A percentile compares a stretch with the other conserved stretches of the same genome.
Evolutionary conservation across 2,888 invertebrate genomes (phyloP).

Genomic region (Chloroclystis v-ata): DNA sequence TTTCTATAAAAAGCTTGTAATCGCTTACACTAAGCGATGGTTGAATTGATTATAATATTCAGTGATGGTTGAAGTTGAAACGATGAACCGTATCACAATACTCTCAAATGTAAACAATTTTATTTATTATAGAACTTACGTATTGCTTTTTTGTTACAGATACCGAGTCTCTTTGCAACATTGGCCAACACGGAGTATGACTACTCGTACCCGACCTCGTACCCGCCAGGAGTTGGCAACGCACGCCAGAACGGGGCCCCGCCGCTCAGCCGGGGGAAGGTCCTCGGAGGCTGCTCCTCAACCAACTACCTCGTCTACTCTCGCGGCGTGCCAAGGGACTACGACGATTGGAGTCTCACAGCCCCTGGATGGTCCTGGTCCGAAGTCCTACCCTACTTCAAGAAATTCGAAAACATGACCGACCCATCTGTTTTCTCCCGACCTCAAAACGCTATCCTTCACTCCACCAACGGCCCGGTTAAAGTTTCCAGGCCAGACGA

Average conservation of each 20-base stretch:
- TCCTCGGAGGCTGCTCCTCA: constrained; percentile 50
- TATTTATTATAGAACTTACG: too few relatives aligned
- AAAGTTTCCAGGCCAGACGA: constrained; percentile 39
- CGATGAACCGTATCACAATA: too few relatives aligned
- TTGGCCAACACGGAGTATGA: constrained; percentile 44
- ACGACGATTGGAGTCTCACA: constrained; percentile 41
- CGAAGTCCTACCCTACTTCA: constrained; percentile 45
- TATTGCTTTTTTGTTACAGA: constrained; percentile 39
- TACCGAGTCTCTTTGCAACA: constrained; percentile 44
- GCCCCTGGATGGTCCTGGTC: constrained; percentile 53
- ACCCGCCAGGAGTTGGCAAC: constrained; percentile 38
- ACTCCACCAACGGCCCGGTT: constrained; percentile 48
- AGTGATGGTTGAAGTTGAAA: too few relatives aligned
- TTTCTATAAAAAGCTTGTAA: too few relatives aligned
- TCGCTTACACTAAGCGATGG: too few relatives aligned
- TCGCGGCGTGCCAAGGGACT: constrained; percentile 48
- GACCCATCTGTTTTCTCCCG: constrained; percentile 38
- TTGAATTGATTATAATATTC: too few relatives aligned
- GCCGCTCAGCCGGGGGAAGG: constrained; percentile 42
- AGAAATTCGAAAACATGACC: constrained; percentile 50
- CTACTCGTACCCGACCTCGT: constrained; percentile 39
- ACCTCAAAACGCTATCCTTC: constrained; percentile 37
- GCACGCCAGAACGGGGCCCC: constrained; percentile 34
- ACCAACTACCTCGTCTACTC: constrained; percentile 47
- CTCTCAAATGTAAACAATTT: too few relatives aligned